A percentile compares a stretch with the other conserved stretches of the same genome.
These are phyloP conservation scores for Zeuzera pyrina DNA, from an alignment of 2,888 invertebrate species.

Conservation along the genomic window DNA sequence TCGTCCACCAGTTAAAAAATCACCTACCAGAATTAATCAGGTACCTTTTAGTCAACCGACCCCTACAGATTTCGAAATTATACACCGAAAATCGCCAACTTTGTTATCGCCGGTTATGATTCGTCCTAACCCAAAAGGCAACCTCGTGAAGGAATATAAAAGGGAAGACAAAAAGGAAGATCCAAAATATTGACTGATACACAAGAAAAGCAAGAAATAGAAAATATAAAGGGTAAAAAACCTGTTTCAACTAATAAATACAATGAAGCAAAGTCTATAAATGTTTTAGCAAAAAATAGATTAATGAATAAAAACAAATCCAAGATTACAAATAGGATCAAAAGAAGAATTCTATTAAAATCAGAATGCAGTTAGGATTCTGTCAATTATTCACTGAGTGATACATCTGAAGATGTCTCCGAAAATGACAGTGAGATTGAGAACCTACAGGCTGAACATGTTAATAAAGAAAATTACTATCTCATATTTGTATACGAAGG, in stretches of 20 bases:
- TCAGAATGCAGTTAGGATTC: slow-evolving; percentile 6
- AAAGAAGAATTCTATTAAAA: slow-evolving; percentile 7
- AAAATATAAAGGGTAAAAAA: slow-evolving; percentile 5
- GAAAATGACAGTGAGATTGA: slow-evolving; percentile 6
- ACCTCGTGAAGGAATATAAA: slow-evolving; percentile 8
- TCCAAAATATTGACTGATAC: slow-evolving; percentile 15
- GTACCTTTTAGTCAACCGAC: slow-evolving; percentile 5
- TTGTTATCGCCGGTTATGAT: slow-evolving; percentile 6
- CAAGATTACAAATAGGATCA: not conserved
- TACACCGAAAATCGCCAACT: slow-evolving; percentile 4
- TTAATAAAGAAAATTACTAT: slow-evolving; percentile 6
- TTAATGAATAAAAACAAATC: not conserved
- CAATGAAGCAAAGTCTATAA: slow-evolving; percentile 1
- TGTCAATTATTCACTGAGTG: slow-evolving; percentile 6
- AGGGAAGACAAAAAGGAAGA: slow-evolving; percentile 9
- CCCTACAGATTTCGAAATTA: slow-evolving; percentile 6
- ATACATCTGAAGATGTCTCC: slow-evolving; percentile 7
- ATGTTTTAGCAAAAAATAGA: not conserved
- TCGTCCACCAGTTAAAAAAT: slow-evolving; percentile 8
- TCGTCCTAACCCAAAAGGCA: slow-evolving; percentile 4
- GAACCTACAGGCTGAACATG: slow-evolving; percentile 5
- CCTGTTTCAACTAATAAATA: slow-evolving; percentile 1
- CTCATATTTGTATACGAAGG: no score
- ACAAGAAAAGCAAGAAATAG: slow-evolving; percentile 12
- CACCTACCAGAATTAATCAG: slow-evolving; percentile 7